These are phyloP conservation scores for Vipera latastei DNA, from an alignment of 2,797 vertebrate species.

Conservation along the genomic window DNA sequence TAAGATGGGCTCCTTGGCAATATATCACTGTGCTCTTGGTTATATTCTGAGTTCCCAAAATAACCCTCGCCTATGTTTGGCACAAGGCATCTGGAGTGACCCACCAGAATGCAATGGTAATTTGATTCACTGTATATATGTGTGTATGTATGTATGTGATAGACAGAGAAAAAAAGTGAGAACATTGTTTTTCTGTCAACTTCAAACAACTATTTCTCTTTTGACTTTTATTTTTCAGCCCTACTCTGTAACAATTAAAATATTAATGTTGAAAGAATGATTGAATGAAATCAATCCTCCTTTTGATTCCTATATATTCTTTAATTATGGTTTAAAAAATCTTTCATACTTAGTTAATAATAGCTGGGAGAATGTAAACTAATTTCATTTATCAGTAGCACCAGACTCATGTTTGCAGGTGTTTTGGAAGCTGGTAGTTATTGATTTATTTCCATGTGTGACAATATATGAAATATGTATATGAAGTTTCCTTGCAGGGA, in stretches of 20 bases:
- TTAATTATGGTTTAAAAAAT: neutral
- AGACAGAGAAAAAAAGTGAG: neutral
- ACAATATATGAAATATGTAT: neutral
- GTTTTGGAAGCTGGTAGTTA: neutral
- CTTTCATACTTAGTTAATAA: neutral
- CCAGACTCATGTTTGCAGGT: neutral
- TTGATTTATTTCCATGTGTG: neutral
- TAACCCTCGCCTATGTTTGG: constrained; percentile 80
- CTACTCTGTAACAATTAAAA: neutral
- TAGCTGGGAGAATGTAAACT: neutral
- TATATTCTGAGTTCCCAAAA: constrained; percentile 77
- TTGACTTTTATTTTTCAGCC: neutral
- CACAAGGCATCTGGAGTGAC: constrained; percentile 87
- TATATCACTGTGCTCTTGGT: constrained; percentile 82
- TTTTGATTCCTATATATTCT: neutral
- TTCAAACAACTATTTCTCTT: neutral
- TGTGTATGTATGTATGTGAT: too few species aligned
- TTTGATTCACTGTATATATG: neutral
- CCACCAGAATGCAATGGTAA: constrained; percentile 86
- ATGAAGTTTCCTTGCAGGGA: neutral
- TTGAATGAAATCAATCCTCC: neutral
- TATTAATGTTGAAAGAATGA: neutral
- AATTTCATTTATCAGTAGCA: neutral
- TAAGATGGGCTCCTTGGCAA: constrained; percentile 77
- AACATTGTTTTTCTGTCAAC: neutral